These are phyloP conservation scores for Felis chaus DNA, from an alignment of 2,113 vertebrate species.

Conservation along the genomic window DNA sequence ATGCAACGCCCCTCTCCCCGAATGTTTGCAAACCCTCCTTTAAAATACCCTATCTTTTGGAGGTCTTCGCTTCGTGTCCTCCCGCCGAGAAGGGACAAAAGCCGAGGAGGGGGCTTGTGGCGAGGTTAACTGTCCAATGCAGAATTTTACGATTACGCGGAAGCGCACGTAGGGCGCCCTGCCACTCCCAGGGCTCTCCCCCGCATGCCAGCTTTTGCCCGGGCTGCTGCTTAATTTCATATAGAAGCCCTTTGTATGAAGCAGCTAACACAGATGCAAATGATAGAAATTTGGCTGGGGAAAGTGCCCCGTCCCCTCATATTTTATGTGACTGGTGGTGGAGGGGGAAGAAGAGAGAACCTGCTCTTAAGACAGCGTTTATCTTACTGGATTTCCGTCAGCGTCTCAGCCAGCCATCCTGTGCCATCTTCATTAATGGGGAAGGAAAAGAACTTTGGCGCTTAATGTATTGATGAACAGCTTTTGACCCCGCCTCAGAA, in stretches of 20 bases:
- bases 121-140: not conserved
- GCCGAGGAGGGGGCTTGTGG: constrained; percentile 22
- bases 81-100: constrained; percentile 57
- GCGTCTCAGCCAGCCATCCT: not conserved
- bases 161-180: not conserved
- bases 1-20: not conserved
- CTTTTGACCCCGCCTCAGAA: constrained; percentile 68
- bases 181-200: not conserved
- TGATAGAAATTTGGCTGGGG: constrained; percentile 47
- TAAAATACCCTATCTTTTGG: constrained; percentile 10
- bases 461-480: constrained; percentile 45
- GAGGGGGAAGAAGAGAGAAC: not conserved
- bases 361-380: not conserved
- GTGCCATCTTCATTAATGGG: not conserved
- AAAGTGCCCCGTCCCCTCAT: not conserved
- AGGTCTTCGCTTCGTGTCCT: not conserved
- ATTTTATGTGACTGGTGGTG: not conserved
- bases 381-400: constrained; percentile 55
- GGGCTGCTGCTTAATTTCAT: not conserved
- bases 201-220: not conserved
- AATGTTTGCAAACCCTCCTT: not conserved
- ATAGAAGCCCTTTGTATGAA: constrained; percentile 69
- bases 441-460: constrained; percentile 53
- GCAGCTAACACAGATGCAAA: constrained; percentile 18
- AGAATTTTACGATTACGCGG: constrained; percentile 1